Base-by-base conservation (phyloP, 2,113 vertebrate species). In the Anseranas semipalmata region DNA sequence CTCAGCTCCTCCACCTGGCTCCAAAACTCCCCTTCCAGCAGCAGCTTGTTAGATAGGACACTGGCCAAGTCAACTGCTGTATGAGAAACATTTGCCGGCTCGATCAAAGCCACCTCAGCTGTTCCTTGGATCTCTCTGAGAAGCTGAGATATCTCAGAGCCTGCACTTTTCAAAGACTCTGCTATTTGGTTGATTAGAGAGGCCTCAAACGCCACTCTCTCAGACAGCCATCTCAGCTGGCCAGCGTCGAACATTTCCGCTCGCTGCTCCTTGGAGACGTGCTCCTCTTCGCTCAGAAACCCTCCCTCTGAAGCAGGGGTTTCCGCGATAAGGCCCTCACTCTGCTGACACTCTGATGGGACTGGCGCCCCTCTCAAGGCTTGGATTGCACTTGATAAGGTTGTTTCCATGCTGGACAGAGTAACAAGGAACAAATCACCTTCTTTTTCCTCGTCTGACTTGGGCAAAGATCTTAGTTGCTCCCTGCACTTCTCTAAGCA, bases 1-100 rank as follows among this genome's bases (percentile, higher is more conserved):
- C 97, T 98, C 75, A 98, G 97, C 59, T 98, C 98, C 82, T 99
- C 98, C 11, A 99, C 96, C 58, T 99, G 98, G 85, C 98, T 98
- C 98, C 98, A 99, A 94, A 99, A 99, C 27, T 98, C 98, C 52
- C 98, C 98, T 90, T 99, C 99, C 55, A 99, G 97, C 94, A 99
- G 97, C 55, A 99, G 95, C 96, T 99, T 99, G 92, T 98, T 98
- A 60, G 98, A 98, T 93, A 99, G 98, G 85, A 98, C 18, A 0
- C 99, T 97, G 35, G 98, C 98, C 79, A 99, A 98, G 77, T 98
- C 94, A 8, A 95, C 56, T 5, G 96, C 73, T 39, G 97, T 77
- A 30, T 73, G 63, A n/a, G 79, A 73, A 56, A 91, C 71, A 95
- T 80, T 97, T 76, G 76, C 98, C 71, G 95, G 95, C 96, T 90